Percentiles rank a stretch among this genome's conserved stretches.
Evolutionary conservation across 2,888 invertebrate genomes (phyloP).

Genomic region (Cheilosia variabilis): DNA sequence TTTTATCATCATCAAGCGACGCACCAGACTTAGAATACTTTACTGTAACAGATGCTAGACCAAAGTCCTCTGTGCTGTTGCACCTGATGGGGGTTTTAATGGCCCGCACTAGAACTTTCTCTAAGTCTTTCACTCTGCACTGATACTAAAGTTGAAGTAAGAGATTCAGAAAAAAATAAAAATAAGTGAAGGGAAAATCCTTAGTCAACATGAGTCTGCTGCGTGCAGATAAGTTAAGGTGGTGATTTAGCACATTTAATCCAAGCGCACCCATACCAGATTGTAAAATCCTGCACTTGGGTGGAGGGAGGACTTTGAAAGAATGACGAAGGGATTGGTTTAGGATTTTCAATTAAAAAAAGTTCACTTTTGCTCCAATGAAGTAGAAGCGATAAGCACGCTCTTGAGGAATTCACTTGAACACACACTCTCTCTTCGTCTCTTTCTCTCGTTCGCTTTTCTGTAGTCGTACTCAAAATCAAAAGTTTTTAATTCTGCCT

Average conservation of each 20-base stretch:
- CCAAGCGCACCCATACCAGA: slow-evolving; percentile 35
- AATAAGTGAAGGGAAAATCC: slow-evolving; percentile 35
- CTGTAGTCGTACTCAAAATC: slow-evolving; percentile 61
- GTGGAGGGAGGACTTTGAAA: slow-evolving; percentile 17
- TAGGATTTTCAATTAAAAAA: slow-evolving; percentile 72
- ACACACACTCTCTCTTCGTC: slow-evolving; percentile 4
- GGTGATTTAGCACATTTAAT: slow-evolving; percentile 70
- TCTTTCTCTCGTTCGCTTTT: slow-evolving; percentile 5
- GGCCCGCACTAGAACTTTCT: slow-evolving; percentile 63
- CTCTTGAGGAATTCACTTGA: slow-evolving; percentile 30
- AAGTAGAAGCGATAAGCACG: slow-evolving; percentile 64
- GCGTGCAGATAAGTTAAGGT: slow-evolving; percentile 69
- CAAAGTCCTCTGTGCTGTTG: slow-evolving; percentile 25
- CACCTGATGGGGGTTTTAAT: slow-evolving; percentile 48
- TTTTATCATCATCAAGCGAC: slow-evolving; percentile 66
- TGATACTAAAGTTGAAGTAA: slow-evolving; percentile 47
- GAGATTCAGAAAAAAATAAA: slow-evolving; percentile 16
- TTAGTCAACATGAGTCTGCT: slow-evolving; percentile 61
- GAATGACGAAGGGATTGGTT: slow-evolving; percentile 49
- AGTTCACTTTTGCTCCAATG: slow-evolving; percentile 66
- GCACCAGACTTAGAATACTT: slow-evolving; percentile 27
- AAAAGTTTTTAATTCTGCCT: slow-evolving; percentile 56
- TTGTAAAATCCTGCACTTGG: slow-evolving; percentile 22
- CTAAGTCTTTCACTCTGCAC: slow-evolving; percentile 45
- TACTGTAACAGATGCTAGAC: slow-evolving; percentile 22